Evolutionary conservation across 1,140 invertebrate genomes (phyloP).

Genomic region (Leptoteleia sp.): DNA sequence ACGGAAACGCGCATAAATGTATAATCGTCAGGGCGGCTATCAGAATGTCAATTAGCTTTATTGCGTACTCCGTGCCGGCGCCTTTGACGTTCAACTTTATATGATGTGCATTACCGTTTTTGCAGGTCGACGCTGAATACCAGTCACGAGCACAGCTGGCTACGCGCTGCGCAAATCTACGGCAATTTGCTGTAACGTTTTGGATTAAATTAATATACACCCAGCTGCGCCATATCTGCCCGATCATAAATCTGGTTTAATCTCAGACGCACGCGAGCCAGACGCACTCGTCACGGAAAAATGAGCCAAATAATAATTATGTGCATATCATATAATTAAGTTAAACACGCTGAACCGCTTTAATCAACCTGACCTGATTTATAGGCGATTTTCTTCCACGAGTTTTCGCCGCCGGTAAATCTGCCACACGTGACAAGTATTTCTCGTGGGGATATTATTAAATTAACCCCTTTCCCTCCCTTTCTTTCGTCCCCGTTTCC

Average conservation of each 20-base stretch:
- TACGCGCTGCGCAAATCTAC: constrained; percentile 55
- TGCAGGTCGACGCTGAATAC: constrained; percentile 82
- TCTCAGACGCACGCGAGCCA: constrained; percentile 65
- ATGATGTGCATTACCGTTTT: constrained; percentile 73
- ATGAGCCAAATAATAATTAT: constrained; percentile 42
- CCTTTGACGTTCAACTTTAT: constrained; percentile 56
- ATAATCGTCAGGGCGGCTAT: constrained; percentile 48
- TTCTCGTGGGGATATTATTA: background rate
- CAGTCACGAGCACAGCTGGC: constrained; percentile 78
- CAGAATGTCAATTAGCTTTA: constrained; percentile 71
- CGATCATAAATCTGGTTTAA: constrained; percentile 73
- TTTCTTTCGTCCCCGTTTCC: too few relatives aligned
- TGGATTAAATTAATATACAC: constrained; percentile 73
- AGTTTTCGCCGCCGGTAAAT: constrained; percentile 1
- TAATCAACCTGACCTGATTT: constrained; percentile 22
- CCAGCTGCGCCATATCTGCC: constrained; percentile 68
- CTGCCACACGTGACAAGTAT: background rate
- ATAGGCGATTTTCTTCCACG: constrained; percentile 7
- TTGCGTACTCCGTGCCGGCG: constrained; percentile 66
- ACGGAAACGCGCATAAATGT: constrained; percentile 28
- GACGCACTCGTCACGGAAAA: constrained; percentile 67
- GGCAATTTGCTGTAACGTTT: constrained; percentile 67
- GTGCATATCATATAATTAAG: constrained; percentile 30
- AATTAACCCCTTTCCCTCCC: constrained; percentile 7
- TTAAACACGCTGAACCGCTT: constrained; percentile 27